Base-by-base conservation (phyloP, 2,797 vertebrate genomes). In the Acrossocheilus fasciatus region DNA sequence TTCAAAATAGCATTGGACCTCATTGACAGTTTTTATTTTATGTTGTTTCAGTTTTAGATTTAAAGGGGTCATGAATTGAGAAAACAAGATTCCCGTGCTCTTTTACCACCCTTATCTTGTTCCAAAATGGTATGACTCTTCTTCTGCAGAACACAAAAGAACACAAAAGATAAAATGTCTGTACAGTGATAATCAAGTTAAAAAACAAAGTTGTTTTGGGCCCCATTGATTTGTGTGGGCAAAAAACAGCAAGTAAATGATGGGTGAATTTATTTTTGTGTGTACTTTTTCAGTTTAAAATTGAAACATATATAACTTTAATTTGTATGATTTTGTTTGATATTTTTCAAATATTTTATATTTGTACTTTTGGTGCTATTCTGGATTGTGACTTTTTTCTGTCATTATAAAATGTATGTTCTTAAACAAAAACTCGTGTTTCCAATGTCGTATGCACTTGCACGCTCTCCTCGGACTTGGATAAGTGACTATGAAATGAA, bases 401-500 rank as follows among this genome's bases (percentile, higher is more conserved):
- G 26, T 6, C 34, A 77, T 57, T 77, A 34, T 39, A 77, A n/a
- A 77, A 77, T 14, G 1, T 57, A 12, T 9, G 11, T n/a, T 77
- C 20, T 77, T 77, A 41, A 77, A 57, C 50, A 77, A 77, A 23
- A 57, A 30, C 1, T 0, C 3, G 0, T 77, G 18, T 72, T 70
- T n/a, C 72, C 26, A 15, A 68, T 50, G 43, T 57, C 17, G 15
- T 47, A 54, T 62, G 64, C 39, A 36, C 54, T 57, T 57, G 34
- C 50, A 15, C 3, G 34, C 47, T 64, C 59, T 85, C 34, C 3
- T 76, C 4, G 0, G 26, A 34, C 36, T 59, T 73, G n/a, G 4
- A n/a, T 75, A 41, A 62, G 66, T 54, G 47, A 74, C 80, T 81
- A 73, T 68, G 72, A 68, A 74, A 75, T 66, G 41, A 70, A 83